phyloP scores from a whole-genome alignment of 2,888 invertebrate genomes.

The Lasius platythorax region DNA sequence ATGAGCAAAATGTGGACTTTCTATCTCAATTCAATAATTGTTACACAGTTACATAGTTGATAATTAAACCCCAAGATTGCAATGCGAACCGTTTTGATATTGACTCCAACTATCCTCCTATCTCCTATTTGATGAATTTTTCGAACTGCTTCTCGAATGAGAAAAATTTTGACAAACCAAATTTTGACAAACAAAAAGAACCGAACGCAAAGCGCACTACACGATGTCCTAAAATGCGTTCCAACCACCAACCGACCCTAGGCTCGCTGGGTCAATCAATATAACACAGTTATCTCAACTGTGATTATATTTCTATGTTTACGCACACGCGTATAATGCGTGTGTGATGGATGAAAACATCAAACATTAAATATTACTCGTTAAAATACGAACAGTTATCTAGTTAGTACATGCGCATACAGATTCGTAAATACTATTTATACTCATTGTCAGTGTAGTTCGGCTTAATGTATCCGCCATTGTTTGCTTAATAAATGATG shows the following conservation, averaged over 20 bases:
- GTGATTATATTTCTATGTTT: constrained; percentile 38
- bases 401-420: constrained; percentile 64
- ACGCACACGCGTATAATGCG: constrained; percentile 57
- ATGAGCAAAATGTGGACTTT: constrained; percentile 55
- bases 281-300: constrained; percentile 35
- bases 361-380: constrained; percentile 72
- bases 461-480: constrained; percentile 29
- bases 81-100: background rate
- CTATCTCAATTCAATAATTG: constrained; percentile 31
- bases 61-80: constrained; percentile 24
- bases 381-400: constrained; percentile 71
- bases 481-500: constrained; percentile 31
- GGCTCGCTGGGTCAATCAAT: constrained; percentile 11
- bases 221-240: constrained; percentile 65
- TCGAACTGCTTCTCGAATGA: constrained; percentile 13
- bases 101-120: background rate
- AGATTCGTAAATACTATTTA: constrained; percentile 57
- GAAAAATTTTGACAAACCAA: background rate
- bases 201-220: constrained; percentile 39
- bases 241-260: constrained; percentile 71
- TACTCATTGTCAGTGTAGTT: constrained; percentile 17
- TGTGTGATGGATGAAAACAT: constrained; percentile 61
- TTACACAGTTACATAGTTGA: background rate
- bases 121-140: constrained; percentile 27
- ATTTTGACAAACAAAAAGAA: constrained; percentile 44